Evolutionary conservation across 1,140 invertebrate species (phyloP).

Genomic region (Vollenhovia emeryi): DNA sequence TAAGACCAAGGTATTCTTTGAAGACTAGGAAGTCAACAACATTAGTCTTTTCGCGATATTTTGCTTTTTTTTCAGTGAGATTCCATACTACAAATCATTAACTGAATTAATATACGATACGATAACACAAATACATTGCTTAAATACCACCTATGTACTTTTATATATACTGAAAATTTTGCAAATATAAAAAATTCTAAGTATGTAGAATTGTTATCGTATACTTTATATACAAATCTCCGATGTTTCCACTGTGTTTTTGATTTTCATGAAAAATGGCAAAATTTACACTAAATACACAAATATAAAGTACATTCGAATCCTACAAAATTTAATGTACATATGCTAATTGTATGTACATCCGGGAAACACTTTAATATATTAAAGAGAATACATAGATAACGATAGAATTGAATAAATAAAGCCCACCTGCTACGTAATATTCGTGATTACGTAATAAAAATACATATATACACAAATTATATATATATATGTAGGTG

Average conservation of each 20-base stretch:
- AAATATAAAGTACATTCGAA: constrained; percentile 3
- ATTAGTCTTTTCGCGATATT: constrained; percentile 29
- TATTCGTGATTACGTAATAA: constrained; percentile 1
- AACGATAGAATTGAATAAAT: constrained; percentile 34
- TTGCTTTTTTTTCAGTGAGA: constrained; percentile 9
- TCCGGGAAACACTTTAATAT: not conserved
- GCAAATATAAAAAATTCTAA: constrained; percentile 14
- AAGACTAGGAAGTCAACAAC: constrained; percentile 4
- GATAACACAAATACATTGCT: not conserved
- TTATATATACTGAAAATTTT: not conserved
- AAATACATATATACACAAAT: constrained; percentile 22
- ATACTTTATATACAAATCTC: constrained; percentile 22
- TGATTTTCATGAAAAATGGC: not conserved
- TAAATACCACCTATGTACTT: not conserved
- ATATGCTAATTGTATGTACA: constrained; percentile 1
- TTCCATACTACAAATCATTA: constrained; percentile 5
- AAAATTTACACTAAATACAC: constrained; percentile 43
- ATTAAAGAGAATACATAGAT: constrained; percentile 21
- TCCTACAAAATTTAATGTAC: not conserved
- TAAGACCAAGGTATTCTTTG: constrained; percentile 22
- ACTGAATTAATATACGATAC: not conserved
- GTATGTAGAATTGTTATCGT: not conserved
- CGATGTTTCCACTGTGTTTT: not conserved
- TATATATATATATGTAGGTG: not conserved
- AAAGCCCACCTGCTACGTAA: not conserved